Evolutionary conservation across 2,888 invertebrate species (phyloP), one percentile per base, ranked within the genome.

Genomic region (Nomada goodeniana): DNA sequence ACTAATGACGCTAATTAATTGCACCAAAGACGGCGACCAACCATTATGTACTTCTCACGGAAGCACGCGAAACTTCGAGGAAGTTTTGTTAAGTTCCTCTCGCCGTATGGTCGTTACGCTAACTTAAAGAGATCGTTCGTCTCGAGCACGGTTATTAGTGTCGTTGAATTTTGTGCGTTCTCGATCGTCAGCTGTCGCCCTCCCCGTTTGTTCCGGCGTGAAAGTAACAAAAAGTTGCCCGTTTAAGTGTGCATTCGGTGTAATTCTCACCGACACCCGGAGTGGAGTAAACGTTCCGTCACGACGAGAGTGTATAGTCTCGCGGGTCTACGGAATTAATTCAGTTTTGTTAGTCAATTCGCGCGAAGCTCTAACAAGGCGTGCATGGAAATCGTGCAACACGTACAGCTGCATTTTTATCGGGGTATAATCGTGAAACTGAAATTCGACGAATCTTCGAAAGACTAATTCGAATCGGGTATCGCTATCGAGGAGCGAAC

Each of bases 1-100:
- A 90, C 90, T 91, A 92, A 91, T 90, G 91, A 90, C 89, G 86
- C 85, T 91, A 92, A 92, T 92, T 92, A 92, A 91, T 91, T 89
- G 90, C 86, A 80, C 88, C 87, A 84, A 89, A 90, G 88, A 90
- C 89, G 88, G 81, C 84, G 86, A 88, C 82, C 82, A 87, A 87
- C 85, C 81, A 89, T 87, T 89, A 88, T 86, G 88, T 83, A 78
- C 83, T 86, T 86, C 79, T 84, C 85, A 82, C 86, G 87, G 76
- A 86, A 88, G 82, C 89, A 88, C 86, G 88, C 86, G 83, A 88
- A 86, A 88, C 72, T 73, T 72, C 26, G 64, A 84, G 85, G 83
- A 88, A 84, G 86, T 87, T 74, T 82, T 74, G 78, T 75, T 83
- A 61, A 69, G 64, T 73, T 60, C 52, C 53, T 52, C 44, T 44